A percentile compares a stretch with the other conserved stretches of the same genome.
These are phyloP conservation scores for Elgaria multicarinata DNA, from an alignment of 2,113 vertebrate species.

Conservation along the genomic window DNA sequence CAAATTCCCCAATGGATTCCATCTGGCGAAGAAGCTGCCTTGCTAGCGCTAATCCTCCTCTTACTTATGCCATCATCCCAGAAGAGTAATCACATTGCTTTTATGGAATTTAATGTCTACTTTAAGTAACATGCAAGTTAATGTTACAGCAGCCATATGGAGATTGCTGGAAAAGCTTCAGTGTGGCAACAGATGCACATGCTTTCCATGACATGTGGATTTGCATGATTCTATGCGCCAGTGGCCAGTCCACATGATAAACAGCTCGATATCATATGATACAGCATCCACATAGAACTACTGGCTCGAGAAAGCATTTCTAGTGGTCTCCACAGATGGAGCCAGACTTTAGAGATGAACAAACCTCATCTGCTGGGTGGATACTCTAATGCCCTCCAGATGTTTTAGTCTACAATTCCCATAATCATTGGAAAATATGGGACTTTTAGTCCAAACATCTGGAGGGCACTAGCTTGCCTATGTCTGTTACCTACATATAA, in stretches of 20 bases:
- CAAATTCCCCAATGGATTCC: neutral
- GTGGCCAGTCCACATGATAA: neutral
- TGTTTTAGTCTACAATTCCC: too few relatives aligned
- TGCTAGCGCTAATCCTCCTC: neutral
- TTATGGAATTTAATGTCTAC: neutral
- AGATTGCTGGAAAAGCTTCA: neutral
- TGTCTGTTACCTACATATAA: too few relatives aligned
- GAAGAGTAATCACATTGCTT: neutral
- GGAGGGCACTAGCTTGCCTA: too few relatives aligned
- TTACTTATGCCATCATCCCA: neutral
- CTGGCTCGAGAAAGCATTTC: neutral
- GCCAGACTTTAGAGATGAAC: neutral
- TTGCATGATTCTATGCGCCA: neutral
- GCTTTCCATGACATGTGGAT: neutral
- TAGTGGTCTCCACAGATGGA: neutral
- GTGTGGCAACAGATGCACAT: neutral
- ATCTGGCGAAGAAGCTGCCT: neutral
- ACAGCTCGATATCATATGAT: neutral
- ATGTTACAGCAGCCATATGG: neutral
- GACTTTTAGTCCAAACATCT: too few relatives aligned
- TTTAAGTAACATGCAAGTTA: neutral
- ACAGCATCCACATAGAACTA: neutral
- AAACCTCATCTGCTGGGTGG: neutral
- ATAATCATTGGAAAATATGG: too few relatives aligned
- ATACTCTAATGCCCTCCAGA: too few relatives aligned